These are phyloP conservation scores for Tenualosa ilisha DNA, from an alignment of 2,797 vertebrate species.

Conservation along the genomic window DNA sequence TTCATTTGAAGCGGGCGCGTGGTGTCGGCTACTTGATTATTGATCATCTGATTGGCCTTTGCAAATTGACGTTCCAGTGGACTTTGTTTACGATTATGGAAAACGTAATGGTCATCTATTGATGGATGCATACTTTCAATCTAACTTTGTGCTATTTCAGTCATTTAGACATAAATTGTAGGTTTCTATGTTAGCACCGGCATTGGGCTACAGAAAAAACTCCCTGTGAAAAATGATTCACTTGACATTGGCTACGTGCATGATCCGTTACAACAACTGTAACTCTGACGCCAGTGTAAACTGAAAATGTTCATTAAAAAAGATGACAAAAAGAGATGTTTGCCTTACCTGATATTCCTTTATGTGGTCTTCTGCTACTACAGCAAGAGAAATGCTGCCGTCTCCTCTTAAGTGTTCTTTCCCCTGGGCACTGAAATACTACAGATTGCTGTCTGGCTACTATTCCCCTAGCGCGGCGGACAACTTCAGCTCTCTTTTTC, in stretches of 20 bases:
- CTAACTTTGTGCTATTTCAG: neutral
- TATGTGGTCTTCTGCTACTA: conserved; percentile 47
- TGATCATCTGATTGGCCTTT: too few relatives aligned
- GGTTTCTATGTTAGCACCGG: neutral
- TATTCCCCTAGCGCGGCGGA: conserved; percentile 38
- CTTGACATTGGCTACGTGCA: neutral
- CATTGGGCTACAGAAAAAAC: neutral
- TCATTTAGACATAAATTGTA: neutral
- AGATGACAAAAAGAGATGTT: conserved; percentile 20
- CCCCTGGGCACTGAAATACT: conserved; percentile 36
- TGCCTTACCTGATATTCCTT: conserved; percentile 64
- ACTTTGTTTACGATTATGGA: neutral
- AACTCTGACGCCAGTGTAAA: neutral
- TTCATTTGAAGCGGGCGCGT: neutral
- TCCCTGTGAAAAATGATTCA: too few relatives aligned
- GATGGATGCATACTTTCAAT: neutral
- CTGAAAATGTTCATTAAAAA: neutral
- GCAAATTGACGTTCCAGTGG: neutral
- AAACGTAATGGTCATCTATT: neutral
- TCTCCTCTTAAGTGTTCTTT: conserved; percentile 38
- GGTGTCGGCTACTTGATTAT: neutral
- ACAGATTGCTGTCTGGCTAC: conserved; percentile 30
- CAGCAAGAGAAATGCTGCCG: conserved; percentile 46
- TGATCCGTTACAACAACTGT: neutral
- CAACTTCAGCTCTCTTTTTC: conserved; percentile 19